Evolutionary conservation across 1,140 invertebrate genomes (phyloP), one percentile per base, ranked within the genome.

Genomic region (Papilio dardanus): DNA sequence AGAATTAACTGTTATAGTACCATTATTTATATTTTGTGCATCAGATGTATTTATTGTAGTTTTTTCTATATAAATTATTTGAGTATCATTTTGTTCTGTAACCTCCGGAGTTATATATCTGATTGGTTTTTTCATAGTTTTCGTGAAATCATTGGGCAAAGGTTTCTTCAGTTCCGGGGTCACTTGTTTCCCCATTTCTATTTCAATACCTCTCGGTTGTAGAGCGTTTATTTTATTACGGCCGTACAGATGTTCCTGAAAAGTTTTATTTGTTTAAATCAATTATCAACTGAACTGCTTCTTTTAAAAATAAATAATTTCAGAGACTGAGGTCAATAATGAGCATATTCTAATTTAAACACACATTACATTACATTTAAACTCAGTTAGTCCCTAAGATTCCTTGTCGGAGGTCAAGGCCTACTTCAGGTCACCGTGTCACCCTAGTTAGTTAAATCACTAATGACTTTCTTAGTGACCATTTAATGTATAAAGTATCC

Each of bases 121-220:
- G 54, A 58, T 21, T 3, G 28, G 42, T 58, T 33, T 35, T 21
- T 19, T 31, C 4, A n/a, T 30, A 7, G 14, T 30, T 62, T 80
- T 76, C 7, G 78, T 88, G 31, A 89, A 87, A 19, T 86, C 80
- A 35, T 86, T 86, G 2, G 87, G 88, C 7, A 89, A 71, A 0
- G 86, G 81, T 0, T 46, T 30, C 77, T 89, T 90, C 37, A 62
- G 16, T 7, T 73, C 74, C 0, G 68, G 30, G 42, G 50, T 6
- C 1, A 83, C 19, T 12, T 42, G 30, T 21, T 74, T 30, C 0
- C 77, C 78, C 0, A 83, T 7, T 10, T 81, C 46, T 6, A 92
- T 33, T 19, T 85, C 81, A 0, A 91, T 42, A 0, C 88, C 89
- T 0, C 19, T 4, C 16, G 87, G 82, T 1, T 75, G 35, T 10